Base-by-base conservation (phyloP, 2,888 invertebrate genomes). In the Aquatica leii region DNA sequence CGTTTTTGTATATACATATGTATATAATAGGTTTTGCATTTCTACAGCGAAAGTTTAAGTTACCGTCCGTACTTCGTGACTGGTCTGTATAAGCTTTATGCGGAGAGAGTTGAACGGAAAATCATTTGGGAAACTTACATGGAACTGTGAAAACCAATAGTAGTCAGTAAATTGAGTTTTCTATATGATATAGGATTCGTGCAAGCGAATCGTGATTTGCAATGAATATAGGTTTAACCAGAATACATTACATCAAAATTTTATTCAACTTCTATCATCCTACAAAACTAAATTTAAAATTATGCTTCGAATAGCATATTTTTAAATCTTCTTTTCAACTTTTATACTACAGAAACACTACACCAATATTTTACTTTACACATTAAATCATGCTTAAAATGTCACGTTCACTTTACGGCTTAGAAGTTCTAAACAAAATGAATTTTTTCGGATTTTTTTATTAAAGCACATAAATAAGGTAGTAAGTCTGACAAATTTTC, bases 151-250 rank as follows among this genome's bases (percentile, higher is more conserved):
- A 74, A 72, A 69, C 70, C 70, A 70, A 68, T 67, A 69, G 68
- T 65, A 69, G 72, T 71, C 69, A 70, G 61, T 71, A 74, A 74
- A 74, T 74, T 74, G 73, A 71, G 73, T 74, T 73, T 74, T 73
- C 73, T 74, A 65, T 71, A 69, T 70, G 72, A 72, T 72, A 72
- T 74, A 70, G 67, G 70, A 66, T 68, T 66, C 69, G 67, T 68
- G 67, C 65, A 66, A 68, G 69, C 69, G 71, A 68, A 69, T 67
- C 67, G 71, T 70, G 71, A 72, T 72, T 73, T 62, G 70, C 71
- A 71, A 73, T 62, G 62, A 62, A 62, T 72, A 62, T 62, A 51
- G 46, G 56, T 51, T 55, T 56, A 62, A 62, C 62, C 62, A 41
- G 43, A 57, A 57, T 46, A 37, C 57, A 53, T 53, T 52, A 48